phyloP scores from a whole-genome alignment of 2,888 invertebrate species.

The Venustoraphidia nigricollis region DNA sequence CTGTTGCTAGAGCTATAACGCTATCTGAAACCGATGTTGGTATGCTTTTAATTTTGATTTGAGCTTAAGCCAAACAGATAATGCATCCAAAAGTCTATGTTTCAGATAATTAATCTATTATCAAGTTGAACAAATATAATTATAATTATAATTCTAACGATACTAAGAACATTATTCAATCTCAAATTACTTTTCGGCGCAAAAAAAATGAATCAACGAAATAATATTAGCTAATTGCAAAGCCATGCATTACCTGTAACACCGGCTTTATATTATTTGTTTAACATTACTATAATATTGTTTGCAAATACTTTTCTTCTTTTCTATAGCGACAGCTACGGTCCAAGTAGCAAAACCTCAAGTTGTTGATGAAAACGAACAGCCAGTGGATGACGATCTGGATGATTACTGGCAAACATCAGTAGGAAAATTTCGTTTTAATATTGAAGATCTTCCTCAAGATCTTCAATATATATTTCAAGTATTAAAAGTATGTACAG shows the following conservation, averaged over 20 bases:
- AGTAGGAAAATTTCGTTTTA: conserved; percentile 83
- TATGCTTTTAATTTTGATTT: conserved; percentile 22
- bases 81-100: too few relatives aligned
- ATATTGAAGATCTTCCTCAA: conserved; percentile 76
- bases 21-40: conserved; percentile 81
- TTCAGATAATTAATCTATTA: too few relatives aligned
- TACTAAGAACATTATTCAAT: too few relatives aligned
- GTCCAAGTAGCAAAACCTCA: conserved; percentile 62
- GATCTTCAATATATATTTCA: conserved; percentile 88
- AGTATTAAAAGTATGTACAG: conserved; percentile 51
- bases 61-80: too few relatives aligned
- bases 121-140: too few relatives aligned
- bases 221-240: too few relatives aligned
- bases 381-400: conserved; percentile 50
- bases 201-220: too few relatives aligned
- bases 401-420: conserved; percentile 87
- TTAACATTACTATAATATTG: background rate
- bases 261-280: background rate
- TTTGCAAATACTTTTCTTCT: background rate
- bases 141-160: too few relatives aligned
- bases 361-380: conserved; percentile 60
- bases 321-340: conserved; percentile 41
- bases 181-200: too few relatives aligned
- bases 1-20: conserved; percentile 74
- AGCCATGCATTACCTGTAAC: background rate